Evolutionary conservation across 2,797 vertebrate species (phyloP), one percentile per base, ranked within the genome.

Genomic region (Sebastes cheni): DNA sequence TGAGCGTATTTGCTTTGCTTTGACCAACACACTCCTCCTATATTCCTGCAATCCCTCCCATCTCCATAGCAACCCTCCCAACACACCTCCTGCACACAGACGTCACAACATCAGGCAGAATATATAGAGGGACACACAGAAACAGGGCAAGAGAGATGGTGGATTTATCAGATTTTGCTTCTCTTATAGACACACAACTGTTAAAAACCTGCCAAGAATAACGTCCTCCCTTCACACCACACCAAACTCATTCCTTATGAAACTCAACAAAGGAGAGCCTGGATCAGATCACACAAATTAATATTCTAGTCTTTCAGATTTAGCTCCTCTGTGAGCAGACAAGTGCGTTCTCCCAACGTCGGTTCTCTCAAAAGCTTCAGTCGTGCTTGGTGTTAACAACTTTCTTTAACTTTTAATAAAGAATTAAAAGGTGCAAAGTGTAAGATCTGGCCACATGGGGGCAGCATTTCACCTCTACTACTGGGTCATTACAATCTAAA

Each of bases 21-120:
- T 42, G 20, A 81, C 12, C 20, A 13, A 50, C 9, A 64, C 39
- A 42, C 60, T n/a, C n/a, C 60, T n/a, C n/a, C 29, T 9, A 67
- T 39, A 72, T 56, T n/a, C 14, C 50, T 66, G 3, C 22, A 46
- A 29, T 22, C 85, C 75, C 68, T 72, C 85, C 62, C 67, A 61
- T 56, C 29, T 27, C 32, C 36, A 55, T 22, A 80, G 52, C 16
- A 69, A 66, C 68, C 69, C 66, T 50, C 67, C 69, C 82, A 91
- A 96, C 95, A 90, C 92, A 96, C 95, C 95, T 95, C 94, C 95
- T 96, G 90, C 89, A 93, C 86, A 95, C 89, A 91, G 82, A 95
- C 87, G 72, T 69, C 86, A 94, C 87, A 84, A 95, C 91, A 94
- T 61, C 73, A 94, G 91, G 86, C 84, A 89, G 88, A 89, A 84